Conservation (phyloP, 1,140 invertebrate genomes). For the Procambarus virginalis region DNA sequence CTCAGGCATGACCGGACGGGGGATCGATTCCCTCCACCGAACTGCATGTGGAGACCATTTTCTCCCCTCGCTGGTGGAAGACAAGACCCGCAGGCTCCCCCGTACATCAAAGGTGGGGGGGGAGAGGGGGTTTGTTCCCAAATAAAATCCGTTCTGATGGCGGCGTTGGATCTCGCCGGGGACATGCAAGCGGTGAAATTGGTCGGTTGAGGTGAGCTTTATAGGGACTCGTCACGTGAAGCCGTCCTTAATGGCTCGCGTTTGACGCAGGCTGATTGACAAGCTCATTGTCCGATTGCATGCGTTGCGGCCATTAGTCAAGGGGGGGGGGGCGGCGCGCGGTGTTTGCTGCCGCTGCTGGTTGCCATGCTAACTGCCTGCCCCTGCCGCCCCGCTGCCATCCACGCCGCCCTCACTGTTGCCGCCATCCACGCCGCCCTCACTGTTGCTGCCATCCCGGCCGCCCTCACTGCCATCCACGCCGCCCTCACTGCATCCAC, state of each 20-base stretch:
- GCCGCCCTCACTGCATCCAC: neutral
- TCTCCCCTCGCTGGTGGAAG: neutral
- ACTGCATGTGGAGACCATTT: neutral
- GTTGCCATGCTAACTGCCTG: constrained; percentile 9
- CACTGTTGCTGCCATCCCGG: neutral
- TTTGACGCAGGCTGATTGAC: constrained; percentile 47
- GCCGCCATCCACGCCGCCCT: neutral
- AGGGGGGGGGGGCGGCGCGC: neutral
- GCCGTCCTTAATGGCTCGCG: constrained; percentile 25
- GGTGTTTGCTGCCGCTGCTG: constrained; percentile 12
- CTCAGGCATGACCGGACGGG: neutral
- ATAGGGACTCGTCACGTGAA: constrained; percentile 29
- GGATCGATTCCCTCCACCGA: neutral
- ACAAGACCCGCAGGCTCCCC: neutral
- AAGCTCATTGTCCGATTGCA: constrained; percentile 38
- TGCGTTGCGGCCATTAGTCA: constrained; percentile 23
- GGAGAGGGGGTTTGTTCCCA: neutral
- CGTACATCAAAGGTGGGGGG: constrained; percentile 23
- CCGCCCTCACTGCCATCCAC: neutral
- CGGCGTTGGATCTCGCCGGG: constrained; percentile 29
- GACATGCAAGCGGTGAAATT: constrained; percentile 42
- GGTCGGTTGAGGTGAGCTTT: constrained; percentile 50
- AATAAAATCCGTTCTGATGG: constrained; percentile 22
- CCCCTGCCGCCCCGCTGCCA: neutral
- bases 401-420: neutral